A percentile compares a stretch with the other conserved stretches of the same genome.
Conservation (phyloP, 2,113 vertebrate species). For the Orycteropus afer region DNA sequence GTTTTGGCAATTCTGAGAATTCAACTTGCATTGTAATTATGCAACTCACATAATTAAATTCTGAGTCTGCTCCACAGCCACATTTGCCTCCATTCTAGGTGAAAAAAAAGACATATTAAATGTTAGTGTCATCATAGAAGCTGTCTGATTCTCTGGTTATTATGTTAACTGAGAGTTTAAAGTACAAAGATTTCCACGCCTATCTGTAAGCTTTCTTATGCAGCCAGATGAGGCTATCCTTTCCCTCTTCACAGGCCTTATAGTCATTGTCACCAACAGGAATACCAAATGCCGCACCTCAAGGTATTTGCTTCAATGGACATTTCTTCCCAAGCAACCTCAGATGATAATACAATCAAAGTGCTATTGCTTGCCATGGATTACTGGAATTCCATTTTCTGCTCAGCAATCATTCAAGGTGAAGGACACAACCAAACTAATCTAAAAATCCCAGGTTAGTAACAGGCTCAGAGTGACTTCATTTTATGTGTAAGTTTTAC, state of each 20-base stretch:
- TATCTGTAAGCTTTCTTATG: not conserved
- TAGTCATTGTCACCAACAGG: not conserved
- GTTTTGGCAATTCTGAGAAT: not conserved
- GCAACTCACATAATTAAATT: not conserved
- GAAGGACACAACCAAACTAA: slow-evolving; percentile 16
- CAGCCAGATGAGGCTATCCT: not conserved
- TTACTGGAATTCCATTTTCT: slow-evolving; percentile 30
- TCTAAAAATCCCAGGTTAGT: not conserved
- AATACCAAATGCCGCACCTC: not conserved
- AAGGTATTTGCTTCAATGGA: not conserved
- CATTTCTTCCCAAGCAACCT: not conserved
- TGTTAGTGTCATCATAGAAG: not conserved
- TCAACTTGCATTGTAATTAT: not conserved
- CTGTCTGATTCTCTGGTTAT: not conserved
- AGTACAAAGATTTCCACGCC: not conserved
- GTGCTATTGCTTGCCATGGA: not conserved
- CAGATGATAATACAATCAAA: not conserved
- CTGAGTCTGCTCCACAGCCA: not conserved
- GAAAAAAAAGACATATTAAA: not conserved
- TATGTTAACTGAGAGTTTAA: not conserved
- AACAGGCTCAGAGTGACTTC: not conserved
- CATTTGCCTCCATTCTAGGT: not conserved
- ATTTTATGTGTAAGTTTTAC: not conserved
- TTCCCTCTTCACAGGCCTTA: not conserved
- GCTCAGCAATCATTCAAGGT: not conserved